Evolutionary conservation across 2,888 invertebrate species (phyloP).

Genomic region (Arge pagana): DNA sequence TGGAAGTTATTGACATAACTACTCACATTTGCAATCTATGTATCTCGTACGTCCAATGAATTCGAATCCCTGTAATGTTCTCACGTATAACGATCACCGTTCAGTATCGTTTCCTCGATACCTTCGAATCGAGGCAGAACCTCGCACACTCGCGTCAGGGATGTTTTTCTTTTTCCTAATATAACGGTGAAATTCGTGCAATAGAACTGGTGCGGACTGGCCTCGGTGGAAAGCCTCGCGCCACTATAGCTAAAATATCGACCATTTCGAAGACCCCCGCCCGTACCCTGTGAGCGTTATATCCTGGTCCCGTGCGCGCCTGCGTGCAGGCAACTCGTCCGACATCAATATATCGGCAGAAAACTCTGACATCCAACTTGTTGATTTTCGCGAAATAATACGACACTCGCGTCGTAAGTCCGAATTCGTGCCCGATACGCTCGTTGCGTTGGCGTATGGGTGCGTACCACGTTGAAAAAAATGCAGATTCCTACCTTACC

Average conservation of each 20-base stretch:
- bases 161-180: constrained; percentile 23
- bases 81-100: no score
- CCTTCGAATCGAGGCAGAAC: no score
- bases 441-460: no score
- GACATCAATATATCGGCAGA: constrained; percentile 45
- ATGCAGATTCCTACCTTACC: no score
- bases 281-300: constrained; percentile 35
- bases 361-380: constrained; percentile 19
- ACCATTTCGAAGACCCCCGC: constrained; percentile 53
- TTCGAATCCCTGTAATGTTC: no score
- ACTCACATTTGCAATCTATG: no score
- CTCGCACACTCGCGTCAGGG: constrained; percentile 14
- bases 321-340: constrained; percentile 41
- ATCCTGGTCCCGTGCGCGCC: constrained; percentile 36
- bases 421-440: no score
- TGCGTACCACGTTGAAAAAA: no score
- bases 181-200: constrained; percentile 27
- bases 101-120: no score
- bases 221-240: constrained; percentile 49
- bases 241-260: constrained; percentile 56
- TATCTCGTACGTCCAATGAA: no score
- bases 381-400: constrained; percentile 18
- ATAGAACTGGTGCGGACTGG: constrained; percentile 39
- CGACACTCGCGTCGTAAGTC: no score
- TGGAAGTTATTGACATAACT: no score